A percentile compares a stretch with the other conserved stretches of the same genome.
Conservation (phyloP, 1,140 invertebrate species). For the Sinonovacula constricta region DNA sequence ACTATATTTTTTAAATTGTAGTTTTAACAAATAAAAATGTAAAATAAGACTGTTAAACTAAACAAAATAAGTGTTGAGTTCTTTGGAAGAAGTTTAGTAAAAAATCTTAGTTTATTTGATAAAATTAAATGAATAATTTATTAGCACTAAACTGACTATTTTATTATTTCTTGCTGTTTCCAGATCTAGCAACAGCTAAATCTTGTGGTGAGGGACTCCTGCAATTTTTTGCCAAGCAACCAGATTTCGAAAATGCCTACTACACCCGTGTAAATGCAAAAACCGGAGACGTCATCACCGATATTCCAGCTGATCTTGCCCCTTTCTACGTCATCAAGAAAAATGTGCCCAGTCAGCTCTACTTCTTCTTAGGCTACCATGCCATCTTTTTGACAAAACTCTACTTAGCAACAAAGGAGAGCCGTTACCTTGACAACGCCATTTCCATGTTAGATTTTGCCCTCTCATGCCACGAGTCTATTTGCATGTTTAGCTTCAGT, state of each 20-base stretch:
- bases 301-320: slow-evolving; percentile 20
- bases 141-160: not conserved
- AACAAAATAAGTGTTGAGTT: no score
- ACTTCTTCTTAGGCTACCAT: slow-evolving; percentile 57
- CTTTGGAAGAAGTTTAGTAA: no score
- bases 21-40: no score
- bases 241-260: slow-evolving; percentile 42
- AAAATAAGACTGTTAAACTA: no score
- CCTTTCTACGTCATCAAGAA: slow-evolving; percentile 48
- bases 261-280: slow-evolving; percentile 23
- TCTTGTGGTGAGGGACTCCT: slow-evolving; percentile 49
- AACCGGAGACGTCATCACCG: slow-evolving; percentile 33
- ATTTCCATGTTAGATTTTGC: slow-evolving; percentile 55
- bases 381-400: slow-evolving; percentile 57
- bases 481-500: slow-evolving; percentile 56
- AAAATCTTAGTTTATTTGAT: no score
- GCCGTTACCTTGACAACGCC: slow-evolving; percentile 48
- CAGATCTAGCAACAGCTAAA: slow-evolving; percentile 54
- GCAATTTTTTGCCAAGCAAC: slow-evolving; percentile 47
- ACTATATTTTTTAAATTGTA: no score
- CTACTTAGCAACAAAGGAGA: slow-evolving; percentile 39
- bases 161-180: not conserved
- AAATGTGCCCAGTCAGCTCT: slow-evolving; percentile 49
- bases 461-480: slow-evolving; percentile 51
- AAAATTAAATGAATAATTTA: no score